Conservation (phyloP, 35 echinoderm and acorn worm species). For the Ptychodera flava region DNA sequence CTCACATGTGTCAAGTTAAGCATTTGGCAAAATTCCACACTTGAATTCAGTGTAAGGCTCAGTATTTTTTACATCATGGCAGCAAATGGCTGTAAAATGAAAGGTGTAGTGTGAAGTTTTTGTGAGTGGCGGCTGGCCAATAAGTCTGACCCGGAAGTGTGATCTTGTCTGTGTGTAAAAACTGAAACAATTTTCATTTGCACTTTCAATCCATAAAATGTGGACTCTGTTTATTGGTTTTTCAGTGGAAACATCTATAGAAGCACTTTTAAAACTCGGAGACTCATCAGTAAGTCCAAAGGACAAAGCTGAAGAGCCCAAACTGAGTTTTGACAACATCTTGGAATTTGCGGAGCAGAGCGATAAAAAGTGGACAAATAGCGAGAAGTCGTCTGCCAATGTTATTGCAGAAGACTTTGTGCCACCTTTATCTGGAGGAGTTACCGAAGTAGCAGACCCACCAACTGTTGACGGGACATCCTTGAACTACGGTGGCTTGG, state of each 20-base stretch:
- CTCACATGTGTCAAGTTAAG: too few species aligned
- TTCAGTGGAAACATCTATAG: neutral
- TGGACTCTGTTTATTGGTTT: too few species aligned
- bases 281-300: neutral
- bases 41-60: too few species aligned
- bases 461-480: neutral
- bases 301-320: neutral
- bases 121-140: too few species aligned
- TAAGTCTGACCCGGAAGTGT: too few species aligned
- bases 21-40: too few species aligned
- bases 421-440: neutral
- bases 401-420: neutral
- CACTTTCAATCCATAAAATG: too few species aligned
- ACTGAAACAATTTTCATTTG: too few species aligned
- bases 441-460: neutral
- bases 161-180: too few species aligned
- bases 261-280: neutral
- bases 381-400: neutral
- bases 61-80: too few species aligned
- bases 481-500: neutral
- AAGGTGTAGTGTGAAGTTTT: too few species aligned
- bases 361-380: neutral
- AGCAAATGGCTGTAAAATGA: too few species aligned
- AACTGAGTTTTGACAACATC: neutral
- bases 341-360: neutral